Base-by-base conservation (phyloP, 1,140 invertebrate genomes). In the Dinoponera quadriceps region DNA sequence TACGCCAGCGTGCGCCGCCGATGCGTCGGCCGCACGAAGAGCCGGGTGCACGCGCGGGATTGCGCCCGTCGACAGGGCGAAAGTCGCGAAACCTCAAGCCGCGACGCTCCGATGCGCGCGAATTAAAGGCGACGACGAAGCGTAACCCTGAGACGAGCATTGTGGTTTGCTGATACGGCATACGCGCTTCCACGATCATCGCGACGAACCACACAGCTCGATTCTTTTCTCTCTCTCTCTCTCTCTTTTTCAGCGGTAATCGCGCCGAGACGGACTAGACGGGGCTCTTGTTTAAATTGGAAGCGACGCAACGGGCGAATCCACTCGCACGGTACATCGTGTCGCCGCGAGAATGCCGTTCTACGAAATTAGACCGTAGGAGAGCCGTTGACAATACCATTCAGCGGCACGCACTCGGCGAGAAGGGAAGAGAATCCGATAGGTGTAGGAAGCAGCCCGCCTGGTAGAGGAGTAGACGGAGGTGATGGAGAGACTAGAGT, bases 51-150 rank as follows among this genome's bases (percentile, higher is more conserved):
- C 29, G 2, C 5, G 27, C 22, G 25, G n/a, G 59, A 44, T 44
- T 7, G 38, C 38, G 29, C 38, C 33, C 57, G 74, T 48, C 11
- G 48, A 59, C 51, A 69, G 59, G 48, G 16, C 33, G 65, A 86
- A 84, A 87, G 71, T 60, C 77, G 85, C 66, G 59, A 84, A 88
- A 87, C 86, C 86, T 63, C 86, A 80, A 82, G 84, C 75, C 74
- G 49, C 63, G 57, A 51, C 44, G 63, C 48, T 68, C 57, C 55
- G 75, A 78, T 81, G 63, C 60, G 25, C 55, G 38, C 20, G 25
- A 69, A 75, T 84, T 74, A 60, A 20, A 44, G 29, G 55, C 71
- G 13, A 60, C 74, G 44, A 62, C 74, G 49, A 80, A 84, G 55
- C 68, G 57, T 54, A 51, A 63, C 55, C 11, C 33, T n/a, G n/a